Percentiles rank a stretch among this genome's conserved stretches.
Evolutionary conservation across 2,797 vertebrate species (phyloP).

Genomic region (Ispidina lecontei): DNA sequence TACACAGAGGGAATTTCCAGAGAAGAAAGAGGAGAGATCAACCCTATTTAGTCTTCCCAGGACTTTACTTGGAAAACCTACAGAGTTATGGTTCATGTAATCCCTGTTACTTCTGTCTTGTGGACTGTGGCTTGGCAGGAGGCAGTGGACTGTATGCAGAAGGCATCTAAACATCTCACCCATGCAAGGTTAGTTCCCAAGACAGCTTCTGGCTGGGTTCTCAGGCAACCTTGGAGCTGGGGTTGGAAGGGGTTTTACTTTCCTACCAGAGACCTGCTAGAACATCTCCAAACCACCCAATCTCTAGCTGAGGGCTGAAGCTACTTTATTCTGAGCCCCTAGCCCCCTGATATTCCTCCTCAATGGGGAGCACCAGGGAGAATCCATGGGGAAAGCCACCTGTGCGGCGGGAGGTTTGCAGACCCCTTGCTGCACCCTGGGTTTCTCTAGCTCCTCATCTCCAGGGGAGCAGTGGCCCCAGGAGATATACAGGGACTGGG

Average conservation of each 20-base stretch:
- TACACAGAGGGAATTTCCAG: background rate
- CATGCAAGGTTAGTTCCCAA: rapidly evolving
- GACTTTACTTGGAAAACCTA: background rate
- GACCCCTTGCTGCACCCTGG: rapidly evolving
- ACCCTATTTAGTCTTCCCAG: background rate
- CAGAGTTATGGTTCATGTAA: rapidly evolving
- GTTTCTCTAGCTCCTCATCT: background rate
- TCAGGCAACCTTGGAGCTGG: background rate
- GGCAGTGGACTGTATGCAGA: background rate
- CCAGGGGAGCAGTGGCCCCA: background rate
- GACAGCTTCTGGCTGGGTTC: background rate
- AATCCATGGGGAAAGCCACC: background rate
- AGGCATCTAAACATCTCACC: background rate
- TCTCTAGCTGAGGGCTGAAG: background rate
- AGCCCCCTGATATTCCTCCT: rapidly evolving
- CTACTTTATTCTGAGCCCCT: background rate
- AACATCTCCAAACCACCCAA: background rate
- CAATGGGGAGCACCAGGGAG: rapidly evolving
- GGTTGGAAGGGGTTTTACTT: background rate
- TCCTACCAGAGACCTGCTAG: background rate
- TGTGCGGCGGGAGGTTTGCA: rapidly evolving
- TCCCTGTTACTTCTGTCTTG: background rate
- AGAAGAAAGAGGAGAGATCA: background rate
- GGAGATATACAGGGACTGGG: background rate
- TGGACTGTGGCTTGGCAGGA: background rate